phyloP scores from a whole-genome alignment of 2,888 invertebrate genomes.

The Clitarchus hookeri region DNA sequence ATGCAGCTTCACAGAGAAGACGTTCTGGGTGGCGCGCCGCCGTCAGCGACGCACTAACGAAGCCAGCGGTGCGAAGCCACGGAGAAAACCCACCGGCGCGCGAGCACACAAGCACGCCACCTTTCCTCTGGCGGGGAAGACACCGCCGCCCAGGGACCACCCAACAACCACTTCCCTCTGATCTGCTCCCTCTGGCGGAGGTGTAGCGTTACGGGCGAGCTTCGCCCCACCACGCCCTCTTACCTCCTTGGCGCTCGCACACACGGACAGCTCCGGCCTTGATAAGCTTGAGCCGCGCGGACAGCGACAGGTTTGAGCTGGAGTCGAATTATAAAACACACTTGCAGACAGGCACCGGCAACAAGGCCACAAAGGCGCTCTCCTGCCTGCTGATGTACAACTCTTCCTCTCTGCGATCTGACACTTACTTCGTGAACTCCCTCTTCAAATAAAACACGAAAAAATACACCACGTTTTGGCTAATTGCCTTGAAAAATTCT shows the following conservation, averaged over 20 bases:
- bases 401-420: too few species aligned
- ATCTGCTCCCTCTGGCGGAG: neutral
- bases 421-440: too few species aligned
- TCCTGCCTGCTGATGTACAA: neutral
- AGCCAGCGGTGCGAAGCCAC: neutral
- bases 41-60: neutral
- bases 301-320: conserved; percentile 8
- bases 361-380: neutral
- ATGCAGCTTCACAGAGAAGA: neutral
- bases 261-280: neutral
- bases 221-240: too few species aligned
- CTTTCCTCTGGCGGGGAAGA: neutral
- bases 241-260: neutral
- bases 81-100: conserved; percentile 2
- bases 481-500: too few species aligned
- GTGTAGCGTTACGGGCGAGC: neutral
- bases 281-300: neutral
- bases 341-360: neutral
- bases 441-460: too few species aligned
- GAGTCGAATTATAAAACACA: neutral
- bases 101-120: neutral
- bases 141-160: neutral
- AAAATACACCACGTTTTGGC: too few species aligned
- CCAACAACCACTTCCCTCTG: neutral
- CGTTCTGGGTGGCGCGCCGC: neutral